These are phyloP conservation scores for Formicarius rufipectus DNA, from an alignment of 2,113 vertebrate genomes.

Conservation along the genomic window DNA sequence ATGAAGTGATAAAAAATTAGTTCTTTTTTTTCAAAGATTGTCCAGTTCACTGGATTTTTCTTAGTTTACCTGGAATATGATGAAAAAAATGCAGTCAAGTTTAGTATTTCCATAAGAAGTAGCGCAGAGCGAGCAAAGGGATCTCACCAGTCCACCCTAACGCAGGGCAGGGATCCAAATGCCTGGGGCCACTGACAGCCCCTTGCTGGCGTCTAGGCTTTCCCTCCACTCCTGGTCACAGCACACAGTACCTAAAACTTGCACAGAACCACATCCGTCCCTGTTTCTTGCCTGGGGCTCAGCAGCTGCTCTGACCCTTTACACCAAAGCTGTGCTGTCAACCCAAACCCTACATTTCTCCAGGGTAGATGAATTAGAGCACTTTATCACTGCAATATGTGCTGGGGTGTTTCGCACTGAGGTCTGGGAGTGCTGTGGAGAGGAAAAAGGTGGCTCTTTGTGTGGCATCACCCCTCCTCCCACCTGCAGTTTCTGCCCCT, in stretches of 20 bases:
- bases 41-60: neutral
- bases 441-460: neutral
- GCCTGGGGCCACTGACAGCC: neutral
- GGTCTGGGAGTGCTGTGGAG: rapidly evolving
- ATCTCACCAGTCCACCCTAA: neutral
- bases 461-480: neutral
- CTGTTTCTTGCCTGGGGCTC: neutral
- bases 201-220: neutral
- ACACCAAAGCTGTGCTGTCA: neutral
- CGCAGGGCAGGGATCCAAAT: neutral
- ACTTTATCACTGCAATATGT: rapidly evolving
- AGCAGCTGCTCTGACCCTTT: neutral
- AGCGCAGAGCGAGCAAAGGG: neutral
- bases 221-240: neutral
- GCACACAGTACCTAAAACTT: neutral
- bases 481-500: neutral
- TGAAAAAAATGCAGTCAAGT: neutral
- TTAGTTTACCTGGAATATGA: neutral
- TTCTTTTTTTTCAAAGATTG: neutral
- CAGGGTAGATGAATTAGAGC: neutral
- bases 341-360: neutral
- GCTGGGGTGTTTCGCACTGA: rapidly evolving
- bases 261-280: neutral
- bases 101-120: neutral
- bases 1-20: neutral